Evolutionary conservation across 1,140 invertebrate genomes (phyloP), one percentile per base, ranked within the genome.

Genomic region (Solenopsis fugax): DNA sequence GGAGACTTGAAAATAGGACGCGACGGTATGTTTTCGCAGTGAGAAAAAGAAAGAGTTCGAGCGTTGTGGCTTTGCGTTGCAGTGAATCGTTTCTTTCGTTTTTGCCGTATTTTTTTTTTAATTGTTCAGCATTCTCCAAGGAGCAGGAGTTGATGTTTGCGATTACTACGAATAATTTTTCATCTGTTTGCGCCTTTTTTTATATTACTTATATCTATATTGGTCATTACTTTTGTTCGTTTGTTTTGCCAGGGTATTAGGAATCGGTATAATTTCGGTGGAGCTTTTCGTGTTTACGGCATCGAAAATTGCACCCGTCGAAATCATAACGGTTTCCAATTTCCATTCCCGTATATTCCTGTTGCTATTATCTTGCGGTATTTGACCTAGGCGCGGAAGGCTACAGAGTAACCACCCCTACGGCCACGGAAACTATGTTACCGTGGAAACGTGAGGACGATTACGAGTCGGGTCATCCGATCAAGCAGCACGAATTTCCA

Each of bases 401-500:
- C 85, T 96, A 96, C 73, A 96, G 97, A n/a, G 97, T 98, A 41
- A 97, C 97, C 37, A 98, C 97, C 29, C 97, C 97, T 21, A 98
- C 98, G 12, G 97, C 97, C 4, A 98, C 97, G 2, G 98, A 98
- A 95, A 97, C 97, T 16, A 97, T 98, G 96, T 95, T 98, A 89
- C 98, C 98, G 10, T 99, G 98, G 98, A 98, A 98, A 95, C 96
- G 98, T 10, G 97, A 97, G 87, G 97, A 97, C 80, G 96, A 97
- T 86, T 96, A 96, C 78, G 96, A 96, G 24, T 96, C 96, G 82
- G 96, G 96, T 34, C 96, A 96, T 50, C 97, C 97, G 24, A 93
- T 98, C n/a, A 97, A 98, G 91, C 98, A 98, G 94, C 97, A 97
- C 80, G 98, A 99, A 94, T 99, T 98, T 94, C 98, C 98, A 18